Evolutionary conservation across 2,797 vertebrate genomes (phyloP), one percentile per base, ranked within the genome.

Genomic region (Pygocentrus nattereri): DNA sequence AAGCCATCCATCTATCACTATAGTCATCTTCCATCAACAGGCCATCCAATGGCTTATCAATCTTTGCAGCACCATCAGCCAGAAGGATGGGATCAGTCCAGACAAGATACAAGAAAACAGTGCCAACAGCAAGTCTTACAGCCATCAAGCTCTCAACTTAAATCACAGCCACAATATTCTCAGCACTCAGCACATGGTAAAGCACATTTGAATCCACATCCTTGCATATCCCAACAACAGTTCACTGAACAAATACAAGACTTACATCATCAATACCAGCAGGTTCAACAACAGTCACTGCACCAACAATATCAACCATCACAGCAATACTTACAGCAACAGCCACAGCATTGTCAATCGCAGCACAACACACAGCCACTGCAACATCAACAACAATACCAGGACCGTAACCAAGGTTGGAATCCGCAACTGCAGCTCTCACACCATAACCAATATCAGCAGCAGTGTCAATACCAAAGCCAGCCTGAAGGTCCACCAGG

Each of bases 1-100:
- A 91, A 93, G 25, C 92, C 94, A 23, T 93, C 92, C 0, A 91
- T 92, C 0, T 95, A 95, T 82, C 88, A 94, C 2, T 95, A 91
- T 74, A 87, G 79, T 54, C 94, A 93, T 18, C 87, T 93, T 0
- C 76, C 78, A 49, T 38, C 62, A 10, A 41, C 80, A 12, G 41
- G 69, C 31, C 75, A 76, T 54, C 73, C 79, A 21, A 58, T 76
- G 30, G 78, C 78, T 38, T 82, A 85, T 82, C 86, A 85, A 38
- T 21, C 80, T 56, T 72, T 85, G 71, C 88, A 86, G 34, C 83
- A 72, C 41, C 64, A 80, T 67, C 76, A 80, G 1, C 38, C 74
- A 4, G 83, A 84, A 50, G 61, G 49, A n/a, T 82, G 80, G 56
- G 73, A 85, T 74, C 85, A 81, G 8, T 75, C 76, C 4, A 74